Percentiles rank a stretch among this genome's conserved stretches.
Conservation (phyloP, 1,140 invertebrate genomes). For the Ectropis grisescens region DNA sequence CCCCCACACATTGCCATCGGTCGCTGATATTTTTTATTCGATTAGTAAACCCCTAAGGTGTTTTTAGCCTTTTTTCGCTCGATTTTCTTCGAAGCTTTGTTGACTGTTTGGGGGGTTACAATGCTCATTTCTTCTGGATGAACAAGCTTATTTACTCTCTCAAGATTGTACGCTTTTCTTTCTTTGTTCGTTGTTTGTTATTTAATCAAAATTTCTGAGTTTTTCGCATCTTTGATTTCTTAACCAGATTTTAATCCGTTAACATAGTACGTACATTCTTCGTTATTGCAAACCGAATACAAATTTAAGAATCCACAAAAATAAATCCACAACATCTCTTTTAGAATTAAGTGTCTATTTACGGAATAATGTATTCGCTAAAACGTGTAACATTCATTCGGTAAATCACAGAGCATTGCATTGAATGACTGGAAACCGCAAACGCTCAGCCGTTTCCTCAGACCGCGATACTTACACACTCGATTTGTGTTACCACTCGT, state of each 20-base stretch:
- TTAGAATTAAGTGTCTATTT: too few relatives aligned
- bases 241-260: too few relatives aligned
- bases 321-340: too few relatives aligned
- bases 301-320: too few relatives aligned
- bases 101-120: slow-evolving; percentile 62
- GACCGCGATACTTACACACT: slow-evolving; percentile 63
- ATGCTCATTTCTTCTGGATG: slow-evolving; percentile 66
- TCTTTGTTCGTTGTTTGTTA: slow-evolving; percentile 4
- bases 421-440: too few relatives aligned
- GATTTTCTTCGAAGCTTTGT: slow-evolving; percentile 70
- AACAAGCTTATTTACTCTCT: slow-evolving; percentile 56
- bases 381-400: too few relatives aligned
- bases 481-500: slow-evolving; percentile 52
- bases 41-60: slow-evolving; percentile 72
- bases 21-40: slow-evolving; percentile 73
- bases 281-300: too few relatives aligned
- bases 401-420: too few relatives aligned
- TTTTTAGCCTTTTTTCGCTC: slow-evolving; percentile 71
- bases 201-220: slow-evolving; percentile 1
- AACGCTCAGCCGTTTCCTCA: slow-evolving; percentile 21
- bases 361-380: too few relatives aligned
- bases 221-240: too few relatives aligned
- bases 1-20: slow-evolving; percentile 65
- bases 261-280: too few relatives aligned
- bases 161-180: slow-evolving; percentile 10